Conservation (phyloP, 2,797 vertebrate genomes). For the Micrastur ruficollis region DNA sequence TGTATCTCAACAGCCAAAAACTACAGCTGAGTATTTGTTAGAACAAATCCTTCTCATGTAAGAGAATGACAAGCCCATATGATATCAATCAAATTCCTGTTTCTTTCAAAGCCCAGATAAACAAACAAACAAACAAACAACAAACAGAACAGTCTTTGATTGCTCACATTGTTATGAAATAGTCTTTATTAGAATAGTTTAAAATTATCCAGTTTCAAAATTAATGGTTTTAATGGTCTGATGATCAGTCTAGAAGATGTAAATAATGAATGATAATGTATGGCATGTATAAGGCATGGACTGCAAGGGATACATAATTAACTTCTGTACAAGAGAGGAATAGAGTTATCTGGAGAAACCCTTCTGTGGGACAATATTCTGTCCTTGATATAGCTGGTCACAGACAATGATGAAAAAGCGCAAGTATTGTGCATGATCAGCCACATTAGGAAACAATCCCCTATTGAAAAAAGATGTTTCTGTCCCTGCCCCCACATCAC, state of each 20-base stretch:
- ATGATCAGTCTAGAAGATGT: not conserved
- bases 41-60: conserved; percentile 10
- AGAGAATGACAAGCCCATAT: not conserved
- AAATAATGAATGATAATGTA: not conserved
- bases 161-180: not conserved
- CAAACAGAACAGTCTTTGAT: not conserved
- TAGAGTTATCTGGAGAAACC: not conserved
- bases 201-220: not conserved
- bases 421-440: not conserved
- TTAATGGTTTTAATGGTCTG: not conserved
- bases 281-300: not conserved
- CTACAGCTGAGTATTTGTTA: not conserved
- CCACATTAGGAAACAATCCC: not conserved
- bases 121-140: conserved; percentile 16
- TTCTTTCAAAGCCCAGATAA: not conserved
- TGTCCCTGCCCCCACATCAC: fast-evolving
- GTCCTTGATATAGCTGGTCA: not conserved
- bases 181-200: not conserved
- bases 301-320: not conserved
- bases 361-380: not conserved
- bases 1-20: conserved; percentile 3
- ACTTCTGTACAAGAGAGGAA: not conserved
- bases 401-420: not conserved
- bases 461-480: not conserved
- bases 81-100: not conserved